Conservation (phyloP, 2,113 vertebrate genomes). For the Arenaria interpres region DNA sequence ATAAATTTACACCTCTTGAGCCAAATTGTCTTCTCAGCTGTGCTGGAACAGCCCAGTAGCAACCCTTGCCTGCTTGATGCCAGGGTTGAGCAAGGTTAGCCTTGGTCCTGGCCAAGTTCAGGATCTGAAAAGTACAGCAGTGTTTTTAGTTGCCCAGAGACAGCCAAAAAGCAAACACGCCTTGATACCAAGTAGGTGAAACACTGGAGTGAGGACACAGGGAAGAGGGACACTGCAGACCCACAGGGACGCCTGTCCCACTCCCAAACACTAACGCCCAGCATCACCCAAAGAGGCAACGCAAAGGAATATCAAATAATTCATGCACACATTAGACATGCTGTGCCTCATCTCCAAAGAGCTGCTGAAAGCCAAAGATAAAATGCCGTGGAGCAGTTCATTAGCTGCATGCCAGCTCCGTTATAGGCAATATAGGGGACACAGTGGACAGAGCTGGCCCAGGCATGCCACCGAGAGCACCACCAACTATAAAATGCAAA, state of each 20-base stretch:
- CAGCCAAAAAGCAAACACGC: background rate
- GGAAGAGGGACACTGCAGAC: background rate
- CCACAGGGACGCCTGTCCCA: background rate
- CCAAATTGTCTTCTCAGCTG: background rate
- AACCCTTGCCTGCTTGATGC: background rate
- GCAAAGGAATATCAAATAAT: background rate
- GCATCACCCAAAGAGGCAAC: background rate
- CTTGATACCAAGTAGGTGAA: background rate
- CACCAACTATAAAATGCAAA: background rate
- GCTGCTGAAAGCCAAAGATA: background rate
- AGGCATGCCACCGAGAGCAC: background rate
- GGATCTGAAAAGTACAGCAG: background rate
- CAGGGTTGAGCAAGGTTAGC: background rate
- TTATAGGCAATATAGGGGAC: background rate
- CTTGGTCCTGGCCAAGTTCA: background rate
- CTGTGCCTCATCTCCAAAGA: background rate
- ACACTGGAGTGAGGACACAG: background rate
- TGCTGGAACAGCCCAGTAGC: background rate
- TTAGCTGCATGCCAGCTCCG: background rate
- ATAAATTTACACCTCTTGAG: background rate
- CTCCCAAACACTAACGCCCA: background rate
- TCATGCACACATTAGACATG: fast-evolving
- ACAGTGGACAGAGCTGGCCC: background rate
- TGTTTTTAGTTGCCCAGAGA: background rate
- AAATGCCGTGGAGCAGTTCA: fast-evolving